These are phyloP conservation scores for Hexactinellida sp. DNA, from an alignment of 37 sponge, comb jelly and placozoan genomes.

Conservation along the genomic window DNA sequence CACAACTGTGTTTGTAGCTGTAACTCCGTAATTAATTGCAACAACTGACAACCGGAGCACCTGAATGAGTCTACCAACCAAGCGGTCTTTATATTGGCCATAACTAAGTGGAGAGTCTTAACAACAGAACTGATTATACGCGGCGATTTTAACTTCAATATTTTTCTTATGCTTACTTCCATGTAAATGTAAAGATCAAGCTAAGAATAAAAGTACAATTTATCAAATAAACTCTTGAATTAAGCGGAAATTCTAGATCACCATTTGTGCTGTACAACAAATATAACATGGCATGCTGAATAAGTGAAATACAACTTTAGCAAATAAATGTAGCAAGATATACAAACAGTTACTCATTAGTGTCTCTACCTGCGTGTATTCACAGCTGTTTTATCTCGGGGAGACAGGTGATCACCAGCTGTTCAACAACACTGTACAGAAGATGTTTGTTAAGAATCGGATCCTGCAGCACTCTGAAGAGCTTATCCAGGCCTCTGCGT, in stretches of 20 bases:
- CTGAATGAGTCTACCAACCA: neutral
- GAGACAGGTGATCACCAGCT: slow-evolving; percentile 39
- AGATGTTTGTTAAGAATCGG: slow-evolving; percentile 51
- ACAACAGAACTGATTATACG: neutral
- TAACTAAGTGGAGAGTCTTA: neutral
- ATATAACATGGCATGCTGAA: too few species aligned
- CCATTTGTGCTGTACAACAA: too few species aligned
- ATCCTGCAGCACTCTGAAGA: slow-evolving; percentile 50
- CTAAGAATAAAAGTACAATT: neutral
- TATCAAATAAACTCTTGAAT: too few species aligned
- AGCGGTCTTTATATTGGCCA: neutral
- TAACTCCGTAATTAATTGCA: neutral
- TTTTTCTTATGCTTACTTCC: neutral
- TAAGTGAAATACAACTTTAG: too few species aligned
- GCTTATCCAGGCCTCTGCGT: slow-evolving; percentile 48
- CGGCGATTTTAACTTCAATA: neutral
- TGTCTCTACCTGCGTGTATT: too few species aligned
- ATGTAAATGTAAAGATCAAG: neutral
- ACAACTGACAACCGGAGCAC: neutral
- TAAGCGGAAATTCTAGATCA: too few species aligned
- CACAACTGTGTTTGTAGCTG: neutral
- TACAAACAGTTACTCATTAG: too few species aligned
- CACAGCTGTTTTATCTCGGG: slow-evolving; percentile 52
- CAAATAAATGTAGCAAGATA: too few species aligned
- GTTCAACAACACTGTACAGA: slow-evolving; percentile 47